phyloP scores from a whole-genome alignment of 2,888 invertebrate genomes.

The Bedellia somnulentella region DNA sequence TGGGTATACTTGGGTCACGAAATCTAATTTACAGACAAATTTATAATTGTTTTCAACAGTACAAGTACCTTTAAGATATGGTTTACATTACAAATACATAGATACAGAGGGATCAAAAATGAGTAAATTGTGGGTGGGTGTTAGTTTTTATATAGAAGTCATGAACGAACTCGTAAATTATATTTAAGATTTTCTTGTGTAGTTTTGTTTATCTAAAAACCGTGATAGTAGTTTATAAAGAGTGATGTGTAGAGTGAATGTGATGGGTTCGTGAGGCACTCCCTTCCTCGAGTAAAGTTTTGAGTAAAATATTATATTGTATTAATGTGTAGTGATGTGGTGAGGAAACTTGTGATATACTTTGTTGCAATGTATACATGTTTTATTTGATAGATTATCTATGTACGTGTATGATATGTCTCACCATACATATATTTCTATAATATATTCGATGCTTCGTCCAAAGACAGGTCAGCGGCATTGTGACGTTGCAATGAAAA shows the following conservation, averaged over 20 bases:
- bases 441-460: no score
- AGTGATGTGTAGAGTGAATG: constrained; percentile 34
- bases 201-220: constrained; percentile 47
- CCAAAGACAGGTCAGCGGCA: no score
- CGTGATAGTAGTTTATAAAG: constrained; percentile 61
- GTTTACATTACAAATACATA: no score
- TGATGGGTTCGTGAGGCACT: constrained; percentile 50
- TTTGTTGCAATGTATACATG: constrained; percentile 18
- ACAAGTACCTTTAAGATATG: no score
- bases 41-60: no score
- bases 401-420: no score
- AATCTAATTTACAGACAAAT: no score
- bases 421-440: no score
- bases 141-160: constrained; percentile 33
- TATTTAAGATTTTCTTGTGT: constrained; percentile 52
- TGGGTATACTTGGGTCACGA: no score
- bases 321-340: constrained; percentile 30
- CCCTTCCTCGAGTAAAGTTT: constrained; percentile 43
- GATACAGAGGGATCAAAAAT: no score
- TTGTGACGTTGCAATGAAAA: no score
- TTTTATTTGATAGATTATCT: constrained; percentile 5
- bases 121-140: no score
- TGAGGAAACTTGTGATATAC: constrained; percentile 28
- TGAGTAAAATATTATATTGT: constrained; percentile 8
- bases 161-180: constrained; percentile 48